Evolutionary conservation across 2,797 vertebrate species (phyloP).

Genomic region (Cryptoprocta ferox): DNA sequence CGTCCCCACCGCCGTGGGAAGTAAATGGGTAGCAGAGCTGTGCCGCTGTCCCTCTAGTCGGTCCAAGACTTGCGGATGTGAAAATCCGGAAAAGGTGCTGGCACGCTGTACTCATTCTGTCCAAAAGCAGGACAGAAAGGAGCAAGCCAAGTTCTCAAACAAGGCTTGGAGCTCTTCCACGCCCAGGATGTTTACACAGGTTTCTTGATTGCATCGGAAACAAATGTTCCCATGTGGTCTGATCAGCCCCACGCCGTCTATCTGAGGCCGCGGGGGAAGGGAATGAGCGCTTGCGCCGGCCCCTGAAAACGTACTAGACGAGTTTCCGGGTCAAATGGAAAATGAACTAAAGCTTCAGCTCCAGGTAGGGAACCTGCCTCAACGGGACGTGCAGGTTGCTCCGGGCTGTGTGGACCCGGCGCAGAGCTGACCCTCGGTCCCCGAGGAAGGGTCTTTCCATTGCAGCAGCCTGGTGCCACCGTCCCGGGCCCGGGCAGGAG

Average conservation of each 20-base stretch:
- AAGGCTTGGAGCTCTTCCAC: not conserved
- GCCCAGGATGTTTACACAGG: conserved; percentile 31
- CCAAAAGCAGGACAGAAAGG: not conserved
- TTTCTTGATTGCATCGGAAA: conserved; percentile 19
- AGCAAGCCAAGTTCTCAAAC: not conserved
- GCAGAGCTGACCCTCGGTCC: rapidly evolving
- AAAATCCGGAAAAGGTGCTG: not conserved
- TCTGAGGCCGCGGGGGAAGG: not conserved
- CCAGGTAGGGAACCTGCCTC: not conserved
- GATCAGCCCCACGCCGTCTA: rapidly evolving
- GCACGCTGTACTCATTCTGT: not conserved
- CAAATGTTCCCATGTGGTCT: not conserved
- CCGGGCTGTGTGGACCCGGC: rapidly evolving
- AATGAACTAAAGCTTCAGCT: rapidly evolving
- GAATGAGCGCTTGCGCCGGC: not conserved
- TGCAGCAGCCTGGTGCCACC: rapidly evolving
- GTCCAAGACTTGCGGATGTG: not conserved
- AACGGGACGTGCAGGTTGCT: rapidly evolving
- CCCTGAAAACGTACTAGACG: not conserved
- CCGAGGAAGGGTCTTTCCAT: rapidly evolving
- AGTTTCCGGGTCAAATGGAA: not conserved
- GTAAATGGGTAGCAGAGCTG: not conserved
- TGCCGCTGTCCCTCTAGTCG: rapidly evolving
- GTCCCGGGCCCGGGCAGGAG: rapidly evolving
- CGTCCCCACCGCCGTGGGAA: too few relatives aligned